Evolutionary conservation across 2,113 vertebrate species (phyloP), one percentile per base, ranked within the genome.

Genomic region (Phylloscopus whistleri): DNA sequence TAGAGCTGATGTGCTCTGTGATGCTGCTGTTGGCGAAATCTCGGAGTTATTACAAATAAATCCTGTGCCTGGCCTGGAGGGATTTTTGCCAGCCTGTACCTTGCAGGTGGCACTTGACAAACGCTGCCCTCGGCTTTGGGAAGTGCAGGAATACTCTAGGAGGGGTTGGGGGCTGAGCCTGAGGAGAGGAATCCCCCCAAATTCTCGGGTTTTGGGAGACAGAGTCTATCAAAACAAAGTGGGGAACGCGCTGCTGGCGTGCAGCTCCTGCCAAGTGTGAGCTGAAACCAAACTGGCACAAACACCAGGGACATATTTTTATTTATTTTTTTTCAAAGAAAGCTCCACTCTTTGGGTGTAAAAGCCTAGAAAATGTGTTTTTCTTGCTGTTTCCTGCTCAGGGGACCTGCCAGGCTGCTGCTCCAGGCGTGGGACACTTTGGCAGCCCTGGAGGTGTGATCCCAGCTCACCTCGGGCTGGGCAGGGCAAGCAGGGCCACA

Each of bases 351-450:
- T 51, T 41, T 16, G 49, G 44, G 41, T 77, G 51, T 79, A 73
- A 67, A 75, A 87, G 13, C 33, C 51, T 2, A 17, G n/a, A 18
- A 72, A 63, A n/a, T 6, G 59, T 27, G 8, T 39, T 75, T 84
- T 63, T n/a, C 26, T 53, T 24, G 12, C 21, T 39, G 53, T 73
- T 73, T 64, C 17, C 35, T 49, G 53, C 23, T 30, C 16, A 3
- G 5, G 41, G 77, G 44, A 11, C 7, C 7, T 72, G 35, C 52
- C 10, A 3, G 21, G 60, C 60, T 82, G 64, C 58, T 82, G 13
- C 60, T 14, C 1, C 44, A 37, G 0, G 16, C 11, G 0, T 9
- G 58, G 6, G 9, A 15, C 35, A 2, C 7, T 63, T 11, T 23
- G 7, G 23, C 49, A 35, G 17, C 0, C 5, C 6, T 0, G 17